phyloP scores from a whole-genome alignment of 2,888 invertebrate genomes.

The Heliconius ethilla region DNA sequence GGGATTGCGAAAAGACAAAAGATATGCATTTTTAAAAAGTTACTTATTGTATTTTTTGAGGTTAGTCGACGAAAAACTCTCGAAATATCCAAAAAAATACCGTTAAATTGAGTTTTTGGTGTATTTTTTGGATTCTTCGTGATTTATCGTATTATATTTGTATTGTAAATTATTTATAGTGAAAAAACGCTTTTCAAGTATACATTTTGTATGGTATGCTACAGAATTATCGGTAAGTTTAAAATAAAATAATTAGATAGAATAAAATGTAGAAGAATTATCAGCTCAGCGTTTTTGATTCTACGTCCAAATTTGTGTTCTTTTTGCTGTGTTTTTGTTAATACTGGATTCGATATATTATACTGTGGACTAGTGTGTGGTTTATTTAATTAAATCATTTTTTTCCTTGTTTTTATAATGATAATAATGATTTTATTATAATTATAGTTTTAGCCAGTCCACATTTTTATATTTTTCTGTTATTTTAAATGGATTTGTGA shows the following conservation, averaged over 20 bases:
- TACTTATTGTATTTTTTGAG: slow-evolving; percentile 52
- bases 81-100: background rate
- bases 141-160: slow-evolving; percentile 18
- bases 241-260: slow-evolving; percentile 68
- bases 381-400: background rate
- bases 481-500: slow-evolving; percentile 6
- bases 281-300: slow-evolving; percentile 63
- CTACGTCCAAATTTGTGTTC: slow-evolving; percentile 44
- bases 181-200: slow-evolving; percentile 71
- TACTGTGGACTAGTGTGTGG: slow-evolving; percentile 16
- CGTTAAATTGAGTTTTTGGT: background rate
- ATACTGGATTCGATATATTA: slow-evolving; percentile 3
- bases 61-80: slow-evolving; percentile 25
- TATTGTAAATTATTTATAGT: slow-evolving; percentile 61
- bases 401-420: background rate
- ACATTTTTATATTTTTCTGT: background rate
- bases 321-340: slow-evolving; percentile 48
- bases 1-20: slow-evolving; percentile 38
- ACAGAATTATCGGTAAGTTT: slow-evolving; percentile 59
- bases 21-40: slow-evolving; percentile 50
- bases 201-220: slow-evolving; percentile 66
- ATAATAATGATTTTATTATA: background rate
- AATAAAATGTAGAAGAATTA: slow-evolving; percentile 70
- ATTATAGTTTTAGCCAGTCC: background rate
- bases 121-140: slow-evolving; percentile 32